Evolutionary conservation across 2,888 invertebrate species (phyloP).

Genomic region (Kuschelorhynchus macadamiae): DNA sequence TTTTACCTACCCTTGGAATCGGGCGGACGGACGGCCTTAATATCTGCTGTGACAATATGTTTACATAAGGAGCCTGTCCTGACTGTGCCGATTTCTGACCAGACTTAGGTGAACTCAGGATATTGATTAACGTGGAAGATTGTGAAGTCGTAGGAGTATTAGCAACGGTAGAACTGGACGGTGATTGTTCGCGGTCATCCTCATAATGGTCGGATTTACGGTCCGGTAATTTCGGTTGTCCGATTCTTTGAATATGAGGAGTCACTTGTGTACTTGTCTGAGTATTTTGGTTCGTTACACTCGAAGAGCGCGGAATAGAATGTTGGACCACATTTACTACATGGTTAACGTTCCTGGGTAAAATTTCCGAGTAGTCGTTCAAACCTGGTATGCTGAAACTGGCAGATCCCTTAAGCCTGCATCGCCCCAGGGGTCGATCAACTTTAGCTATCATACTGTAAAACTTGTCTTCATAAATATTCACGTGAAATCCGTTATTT

Average conservation of each 20-base stretch:
- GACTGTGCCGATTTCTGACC: constrained; percentile 56
- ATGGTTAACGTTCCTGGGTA: constrained; percentile 68
- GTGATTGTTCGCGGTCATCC: constrained; percentile 10
- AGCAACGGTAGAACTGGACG: constrained; percentile 39
- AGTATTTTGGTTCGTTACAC: constrained; percentile 60
- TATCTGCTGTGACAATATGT: constrained; percentile 67
- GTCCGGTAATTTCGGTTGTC: constrained; percentile 65
- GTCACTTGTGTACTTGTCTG: constrained; percentile 68
- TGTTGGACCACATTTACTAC: constrained; percentile 68
- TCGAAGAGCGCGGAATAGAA: constrained; percentile 61
- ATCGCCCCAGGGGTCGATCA: background rate
- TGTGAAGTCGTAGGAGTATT: constrained; percentile 53
- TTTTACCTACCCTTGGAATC: background rate
- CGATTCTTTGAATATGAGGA: constrained; percentile 70
- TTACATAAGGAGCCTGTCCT: constrained; percentile 64
- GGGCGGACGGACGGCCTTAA: constrained; percentile 57
- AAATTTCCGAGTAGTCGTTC: constrained; percentile 74
- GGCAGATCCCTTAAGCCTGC: background rate
- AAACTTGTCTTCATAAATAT: constrained; percentile 20
- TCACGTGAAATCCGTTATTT: constrained; percentile 3
- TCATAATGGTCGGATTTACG: constrained; percentile 59
- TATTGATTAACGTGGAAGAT: constrained; percentile 70
- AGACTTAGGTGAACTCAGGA: constrained; percentile 70
- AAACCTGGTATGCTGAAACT: constrained; percentile 72
- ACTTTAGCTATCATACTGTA: constrained; percentile 20